phyloP scores from a whole-genome alignment of 1,140 invertebrate species.

The Heliconius eleuchia region DNA sequence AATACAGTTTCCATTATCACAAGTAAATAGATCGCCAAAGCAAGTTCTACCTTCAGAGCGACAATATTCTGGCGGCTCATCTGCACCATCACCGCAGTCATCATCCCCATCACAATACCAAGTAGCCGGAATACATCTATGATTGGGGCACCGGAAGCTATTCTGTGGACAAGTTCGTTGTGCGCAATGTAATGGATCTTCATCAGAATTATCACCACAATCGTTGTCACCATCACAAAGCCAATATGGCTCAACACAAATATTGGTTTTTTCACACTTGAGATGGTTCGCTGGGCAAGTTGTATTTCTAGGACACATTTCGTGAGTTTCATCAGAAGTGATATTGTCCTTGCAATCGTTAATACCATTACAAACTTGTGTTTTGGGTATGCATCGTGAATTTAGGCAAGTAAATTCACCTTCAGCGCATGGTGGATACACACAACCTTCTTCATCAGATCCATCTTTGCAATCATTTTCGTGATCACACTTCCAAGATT shows the following conservation, averaged over 20 bases:
- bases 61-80: constrained; percentile 95
- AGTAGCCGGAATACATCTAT: constrained; percentile 93
- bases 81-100: constrained; percentile 94
- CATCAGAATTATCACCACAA: constrained; percentile 97
- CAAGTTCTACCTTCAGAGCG: constrained; percentile 97
- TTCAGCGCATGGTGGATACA: constrained; percentile 93
- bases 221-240: constrained; percentile 96
- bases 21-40: constrained; percentile 97
- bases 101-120: constrained; percentile 96
- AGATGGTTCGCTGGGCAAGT: constrained; percentile 93
- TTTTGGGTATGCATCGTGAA: constrained; percentile 92
- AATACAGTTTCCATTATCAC: constrained; percentile 98
- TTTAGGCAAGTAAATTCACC: constrained; percentile 97
- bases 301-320: constrained; percentile 91
- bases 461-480: constrained; percentile 97
- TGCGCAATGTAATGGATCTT: constrained; percentile 94
- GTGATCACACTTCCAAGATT: constrained; percentile 96
- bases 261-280: constrained; percentile 96
- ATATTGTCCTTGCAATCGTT: constrained; percentile 97
- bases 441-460: constrained; percentile 95
- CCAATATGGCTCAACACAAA: constrained; percentile 97
- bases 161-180: constrained; percentile 94
- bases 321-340: constrained; percentile 94
- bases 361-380: constrained; percentile 95
- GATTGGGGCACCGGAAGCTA: constrained; percentile 94